Base-by-base conservation (phyloP, 2,797 vertebrate genomes). In the Triplophysa yarkandensis region DNA sequence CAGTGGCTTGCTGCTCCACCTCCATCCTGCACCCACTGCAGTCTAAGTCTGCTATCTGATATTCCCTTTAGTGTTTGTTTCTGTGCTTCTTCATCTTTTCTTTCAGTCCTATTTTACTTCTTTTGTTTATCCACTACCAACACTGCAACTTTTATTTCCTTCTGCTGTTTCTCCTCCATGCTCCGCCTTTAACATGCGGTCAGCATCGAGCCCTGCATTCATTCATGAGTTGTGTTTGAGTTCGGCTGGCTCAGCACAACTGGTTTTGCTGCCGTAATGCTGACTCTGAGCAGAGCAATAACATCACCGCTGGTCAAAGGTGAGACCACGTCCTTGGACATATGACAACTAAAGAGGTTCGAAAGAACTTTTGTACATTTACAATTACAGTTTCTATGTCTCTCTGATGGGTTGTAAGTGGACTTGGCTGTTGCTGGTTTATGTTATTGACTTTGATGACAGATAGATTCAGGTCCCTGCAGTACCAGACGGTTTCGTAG, bases 261-360 rank as follows among this genome's bases (percentile, higher is more conserved):
- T 34, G 50, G 72, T 82, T 74, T 54, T 80, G 75, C 81, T 78
- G 71, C 54, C 11, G 52, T 80, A 76, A 78, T 77, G 68, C 76
- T 80, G 52, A 74, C 74, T 76, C 71, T 69, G 25, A 52, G 66
- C 50, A 21, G n/a, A 13, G 63, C 68, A 71, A 66, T 17, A 19
- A 48, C 68, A 65, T 48, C 71, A 55, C 41, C 36, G 43, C 64
- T 72, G 43, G 28, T 48, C 52, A 78, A 78, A 60, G 72, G 55
- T 62, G 39, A 73, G 55, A 66, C 60, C 44, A 54, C 32, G 46
- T 71, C 81, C 72, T 78, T 63, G 75, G 68, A 60, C 65, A 80
- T 71, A 66, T 50, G 25, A 66, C 58, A 73, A 43, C 21, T 48
- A 46, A 7, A 72, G 46, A 41, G 60, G 39, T 41, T 52, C 34